A percentile compares a stretch with the other conserved stretches of the same genome.
These are phyloP conservation scores for Darevskia nairensis DNA, from an alignment of 2,797 vertebrate species.

Conservation along the genomic window DNA sequence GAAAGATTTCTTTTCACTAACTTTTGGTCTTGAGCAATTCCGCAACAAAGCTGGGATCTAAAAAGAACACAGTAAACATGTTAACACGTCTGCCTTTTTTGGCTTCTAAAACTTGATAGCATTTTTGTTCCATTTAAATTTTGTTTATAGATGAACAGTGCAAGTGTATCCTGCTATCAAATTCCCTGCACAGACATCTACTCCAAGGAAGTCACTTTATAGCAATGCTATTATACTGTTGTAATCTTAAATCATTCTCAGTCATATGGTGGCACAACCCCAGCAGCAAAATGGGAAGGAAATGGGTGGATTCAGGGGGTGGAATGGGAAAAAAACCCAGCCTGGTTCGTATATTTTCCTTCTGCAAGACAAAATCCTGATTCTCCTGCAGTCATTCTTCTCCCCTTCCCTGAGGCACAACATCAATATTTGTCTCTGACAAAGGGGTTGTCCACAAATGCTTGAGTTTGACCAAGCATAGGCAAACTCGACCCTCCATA, in stretches of 20 bases:
- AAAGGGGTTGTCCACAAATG: background rate
- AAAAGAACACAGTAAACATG: slow-evolving; percentile 45
- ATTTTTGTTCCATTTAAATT: background rate
- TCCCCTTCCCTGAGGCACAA: background rate
- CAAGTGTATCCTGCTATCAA: background rate
- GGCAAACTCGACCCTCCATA: too few species aligned
- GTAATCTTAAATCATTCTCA: background rate
- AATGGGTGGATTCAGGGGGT: background rate
- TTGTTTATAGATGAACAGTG: background rate
- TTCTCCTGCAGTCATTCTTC: background rate
- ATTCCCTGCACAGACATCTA: background rate
- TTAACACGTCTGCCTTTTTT: background rate
- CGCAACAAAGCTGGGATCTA: slow-evolving; percentile 61
- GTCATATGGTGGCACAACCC: background rate
- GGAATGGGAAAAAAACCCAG: too few species aligned
- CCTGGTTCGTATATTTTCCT: background rate
- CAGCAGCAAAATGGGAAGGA: too few species aligned
- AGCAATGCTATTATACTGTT: background rate
- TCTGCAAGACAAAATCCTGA: background rate
- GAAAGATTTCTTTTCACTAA: slow-evolving; percentile 44
- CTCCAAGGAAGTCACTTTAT: background rate
- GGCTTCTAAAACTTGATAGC: background rate
- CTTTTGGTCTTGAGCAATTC: slow-evolving; percentile 58
- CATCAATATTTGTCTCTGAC: background rate
- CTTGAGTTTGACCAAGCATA: too few species aligned